Conservation (phyloP, 2,888 invertebrate species). For the Netelia melanura region DNA sequence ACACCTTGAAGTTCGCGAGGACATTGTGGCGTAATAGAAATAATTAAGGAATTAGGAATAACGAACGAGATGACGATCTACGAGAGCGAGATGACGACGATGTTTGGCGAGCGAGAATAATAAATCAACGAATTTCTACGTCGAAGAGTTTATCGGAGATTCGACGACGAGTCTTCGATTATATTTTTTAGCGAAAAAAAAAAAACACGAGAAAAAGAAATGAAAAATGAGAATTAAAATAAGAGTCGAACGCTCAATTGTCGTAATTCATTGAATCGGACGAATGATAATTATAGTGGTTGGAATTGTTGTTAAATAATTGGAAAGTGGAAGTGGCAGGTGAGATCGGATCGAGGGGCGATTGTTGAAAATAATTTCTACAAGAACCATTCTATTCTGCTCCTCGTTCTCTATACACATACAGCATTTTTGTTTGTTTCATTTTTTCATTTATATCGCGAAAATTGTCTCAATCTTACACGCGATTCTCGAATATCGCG, state of each 20-base stretch:
- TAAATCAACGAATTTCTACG: too few relatives aligned
- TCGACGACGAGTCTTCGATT: conserved; percentile 36
- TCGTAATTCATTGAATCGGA: conserved; percentile 19
- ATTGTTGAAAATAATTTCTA: conserved; percentile 60
- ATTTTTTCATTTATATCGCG: conserved; percentile 59
- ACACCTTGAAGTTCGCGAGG: conserved; percentile 13
- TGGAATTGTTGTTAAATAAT: neutral
- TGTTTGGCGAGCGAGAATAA: neutral
- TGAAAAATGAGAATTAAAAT: conserved; percentile 28
- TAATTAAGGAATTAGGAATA: conserved; percentile 39
- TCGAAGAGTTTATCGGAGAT: conserved; percentile 4
- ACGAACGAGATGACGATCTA: conserved; percentile 38
- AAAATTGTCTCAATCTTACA: conserved; percentile 57
- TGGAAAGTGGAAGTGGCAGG: neutral
- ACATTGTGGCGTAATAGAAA: conserved; percentile 18
- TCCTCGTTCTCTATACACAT: conserved; percentile 67
- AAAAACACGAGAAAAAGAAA: neutral
- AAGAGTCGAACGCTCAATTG: conserved; percentile 41
- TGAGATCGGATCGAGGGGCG: neutral
- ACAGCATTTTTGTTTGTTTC: conserved; percentile 43
- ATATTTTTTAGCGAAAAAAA: conserved; percentile 33
- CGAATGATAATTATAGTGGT: too few relatives aligned
- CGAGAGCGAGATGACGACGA: conserved; percentile 12
- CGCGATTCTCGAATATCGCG: conserved; percentile 37
- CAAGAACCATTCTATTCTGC: conserved; percentile 66